These are phyloP conservation scores for Cylindroiulus punctatus DNA, from an alignment of 2,888 invertebrate genomes.

Conservation along the genomic window DNA sequence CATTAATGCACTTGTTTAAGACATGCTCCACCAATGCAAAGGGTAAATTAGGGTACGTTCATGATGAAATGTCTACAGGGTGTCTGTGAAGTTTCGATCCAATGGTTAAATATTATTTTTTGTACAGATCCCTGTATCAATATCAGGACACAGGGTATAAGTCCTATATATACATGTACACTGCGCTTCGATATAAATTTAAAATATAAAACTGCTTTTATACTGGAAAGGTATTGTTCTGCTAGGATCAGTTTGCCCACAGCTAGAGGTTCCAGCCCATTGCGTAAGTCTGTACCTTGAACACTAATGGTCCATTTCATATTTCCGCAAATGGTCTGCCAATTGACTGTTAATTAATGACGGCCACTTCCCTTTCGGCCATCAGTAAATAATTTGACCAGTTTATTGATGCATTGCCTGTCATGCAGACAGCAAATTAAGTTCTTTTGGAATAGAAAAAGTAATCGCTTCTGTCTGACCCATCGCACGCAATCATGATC, in stretches of 20 bases:
- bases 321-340: conserved; percentile 22
- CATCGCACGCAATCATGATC: conserved; percentile 38
- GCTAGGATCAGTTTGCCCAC: background rate
- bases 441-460: conserved; percentile 25
- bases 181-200: too few species aligned
- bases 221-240: background rate
- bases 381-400: conserved; percentile 20
- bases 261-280: background rate
- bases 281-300: background rate
- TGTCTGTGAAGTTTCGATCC: too few species aligned
- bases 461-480: conserved; percentile 28
- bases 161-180: too few species aligned
- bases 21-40: too few species aligned
- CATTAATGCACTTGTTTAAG: too few species aligned
- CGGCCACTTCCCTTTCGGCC: background rate
- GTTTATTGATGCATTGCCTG: conserved; percentile 29
- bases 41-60: too few species aligned
- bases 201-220: too few species aligned
- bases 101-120: too few species aligned
- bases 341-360: conserved; percentile 33
- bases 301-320: background rate
- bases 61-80: too few species aligned
- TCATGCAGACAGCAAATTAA: conserved; percentile 26
- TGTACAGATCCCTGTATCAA: too few species aligned
- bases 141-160: too few species aligned